A percentile compares a stretch with the other conserved stretches of the same genome.
These are phyloP conservation scores for Oncorhynchus tshawytscha DNA, from an alignment of 2,113 vertebrate genomes.

Conservation along the genomic window DNA sequence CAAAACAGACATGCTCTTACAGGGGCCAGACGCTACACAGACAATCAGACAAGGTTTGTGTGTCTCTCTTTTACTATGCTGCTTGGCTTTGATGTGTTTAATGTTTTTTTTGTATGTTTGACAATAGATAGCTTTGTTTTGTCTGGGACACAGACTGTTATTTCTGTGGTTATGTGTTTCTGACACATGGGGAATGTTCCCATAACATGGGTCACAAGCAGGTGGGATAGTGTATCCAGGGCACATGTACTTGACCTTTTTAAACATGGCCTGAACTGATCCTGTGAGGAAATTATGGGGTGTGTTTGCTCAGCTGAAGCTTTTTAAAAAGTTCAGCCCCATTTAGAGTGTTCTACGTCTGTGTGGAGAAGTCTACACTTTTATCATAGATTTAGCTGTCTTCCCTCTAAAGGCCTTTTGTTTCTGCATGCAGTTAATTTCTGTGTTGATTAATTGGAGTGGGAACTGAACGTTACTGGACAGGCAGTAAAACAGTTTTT, in stretches of 20 bases:
- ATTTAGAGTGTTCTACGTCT: background rate
- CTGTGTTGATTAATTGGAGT: conserved; percentile 30
- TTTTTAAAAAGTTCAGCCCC: background rate
- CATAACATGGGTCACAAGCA: background rate
- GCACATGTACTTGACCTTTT: background rate
- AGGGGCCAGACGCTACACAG: conserved; percentile 8
- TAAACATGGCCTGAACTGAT: background rate
- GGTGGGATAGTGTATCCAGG: background rate
- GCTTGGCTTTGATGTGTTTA: conserved; percentile 2
- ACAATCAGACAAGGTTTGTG: conserved; percentile 51
- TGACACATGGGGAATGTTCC: background rate
- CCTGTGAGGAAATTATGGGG: background rate
- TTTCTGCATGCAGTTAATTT: conserved; percentile 15
- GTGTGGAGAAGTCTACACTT: background rate
- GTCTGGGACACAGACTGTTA: background rate
- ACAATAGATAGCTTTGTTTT: background rate
- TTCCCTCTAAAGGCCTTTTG: background rate
- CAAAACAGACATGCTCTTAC: conserved; percentile 15
- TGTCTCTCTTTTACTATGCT: conserved; percentile 28
- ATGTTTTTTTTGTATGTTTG: background rate
- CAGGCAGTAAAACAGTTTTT: conserved; percentile 26
- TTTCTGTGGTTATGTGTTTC: conserved; percentile 13
- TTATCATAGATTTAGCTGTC: background rate
- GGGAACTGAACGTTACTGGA: conserved; percentile 29
- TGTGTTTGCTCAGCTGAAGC: background rate